phyloP scores from a whole-genome alignment of 2,888 invertebrate genomes.

The Aelia acuminata region DNA sequence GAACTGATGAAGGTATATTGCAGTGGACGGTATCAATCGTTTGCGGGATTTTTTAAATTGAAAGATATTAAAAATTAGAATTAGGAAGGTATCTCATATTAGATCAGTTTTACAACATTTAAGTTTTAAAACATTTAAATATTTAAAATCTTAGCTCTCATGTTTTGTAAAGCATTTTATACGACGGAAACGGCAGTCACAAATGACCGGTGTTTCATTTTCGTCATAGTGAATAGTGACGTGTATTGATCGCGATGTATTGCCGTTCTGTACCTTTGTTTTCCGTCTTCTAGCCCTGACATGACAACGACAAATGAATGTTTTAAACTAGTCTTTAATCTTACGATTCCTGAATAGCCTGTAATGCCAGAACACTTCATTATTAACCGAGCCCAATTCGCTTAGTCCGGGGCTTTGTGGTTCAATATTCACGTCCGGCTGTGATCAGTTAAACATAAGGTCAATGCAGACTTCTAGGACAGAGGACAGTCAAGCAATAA shows the following conservation, averaged over 20 bases:
- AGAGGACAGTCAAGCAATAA: not conserved
- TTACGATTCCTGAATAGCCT: not conserved
- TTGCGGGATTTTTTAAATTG: no score
- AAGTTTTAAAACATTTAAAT: no score
- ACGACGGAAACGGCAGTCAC: not conserved
- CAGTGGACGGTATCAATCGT: no score
- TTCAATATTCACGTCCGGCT: not conserved
- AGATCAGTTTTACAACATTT: no score
- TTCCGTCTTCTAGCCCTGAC: not conserved
- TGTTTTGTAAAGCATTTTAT: not conserved
- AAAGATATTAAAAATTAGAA: no score
- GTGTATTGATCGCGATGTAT: not conserved
- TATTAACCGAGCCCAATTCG: not conserved
- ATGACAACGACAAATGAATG: slow-evolving; percentile 5
- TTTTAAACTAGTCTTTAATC: slow-evolving; percentile 12
- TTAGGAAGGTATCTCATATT: no score
- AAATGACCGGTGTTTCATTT: not conserved
- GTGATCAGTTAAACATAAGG: not conserved
- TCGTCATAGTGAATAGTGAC: not conserved
- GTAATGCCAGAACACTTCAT: not conserved
- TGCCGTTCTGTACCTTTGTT: not conserved
- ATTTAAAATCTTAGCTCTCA: not conserved
- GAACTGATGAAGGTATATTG: no score
- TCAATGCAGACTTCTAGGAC: not conserved
- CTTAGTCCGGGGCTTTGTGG: not conserved